Conservation (phyloP, 2,888 invertebrate genomes). For the Gibbula magus region DNA sequence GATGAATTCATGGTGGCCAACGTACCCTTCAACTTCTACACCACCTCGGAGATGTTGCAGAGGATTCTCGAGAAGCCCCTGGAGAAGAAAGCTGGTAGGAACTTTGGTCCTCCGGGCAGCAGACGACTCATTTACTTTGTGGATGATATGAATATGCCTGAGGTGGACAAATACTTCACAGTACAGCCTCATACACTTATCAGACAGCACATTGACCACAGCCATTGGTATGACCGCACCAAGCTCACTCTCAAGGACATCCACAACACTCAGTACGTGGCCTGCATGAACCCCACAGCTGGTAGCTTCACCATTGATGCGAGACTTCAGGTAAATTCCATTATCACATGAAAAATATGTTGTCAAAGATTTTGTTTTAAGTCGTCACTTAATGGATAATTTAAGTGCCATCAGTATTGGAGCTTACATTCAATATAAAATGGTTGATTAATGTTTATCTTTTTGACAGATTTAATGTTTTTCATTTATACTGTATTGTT, state of each 20-base stretch:
- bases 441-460: no score
- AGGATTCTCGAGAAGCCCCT: slow-evolving; percentile 91
- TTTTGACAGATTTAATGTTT: background rate
- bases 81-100: slow-evolving; percentile 96
- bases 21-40: slow-evolving; percentile 97
- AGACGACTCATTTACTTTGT: slow-evolving; percentile 95
- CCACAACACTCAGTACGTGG: slow-evolving; percentile 96
- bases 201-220: slow-evolving; percentile 95
- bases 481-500: background rate
- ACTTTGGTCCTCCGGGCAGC: slow-evolving; percentile 95
- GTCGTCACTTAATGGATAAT: no score
- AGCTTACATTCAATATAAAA: no score
- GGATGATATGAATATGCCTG: slow-evolving; percentile 99
- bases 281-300: slow-evolving; percentile 98
- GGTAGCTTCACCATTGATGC: slow-evolving; percentile 98
- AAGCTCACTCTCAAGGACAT: slow-evolving; percentile 93
- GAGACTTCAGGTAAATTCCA: slow-evolving; percentile 82
- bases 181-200: slow-evolving; percentile 97
- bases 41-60: slow-evolving; percentile 84
- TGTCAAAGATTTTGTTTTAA: background rate
- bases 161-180: slow-evolving; percentile 94
- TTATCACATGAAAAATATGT: background rate
- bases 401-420: no score
- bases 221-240: slow-evolving; percentile 96
- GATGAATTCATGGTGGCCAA: slow-evolving; percentile 89